A percentile compares a stretch with the other conserved stretches of the same genome.
phyloP scores from a whole-genome alignment of 2,797 vertebrate genomes.

The Pantherophis vulpinus region DNA sequence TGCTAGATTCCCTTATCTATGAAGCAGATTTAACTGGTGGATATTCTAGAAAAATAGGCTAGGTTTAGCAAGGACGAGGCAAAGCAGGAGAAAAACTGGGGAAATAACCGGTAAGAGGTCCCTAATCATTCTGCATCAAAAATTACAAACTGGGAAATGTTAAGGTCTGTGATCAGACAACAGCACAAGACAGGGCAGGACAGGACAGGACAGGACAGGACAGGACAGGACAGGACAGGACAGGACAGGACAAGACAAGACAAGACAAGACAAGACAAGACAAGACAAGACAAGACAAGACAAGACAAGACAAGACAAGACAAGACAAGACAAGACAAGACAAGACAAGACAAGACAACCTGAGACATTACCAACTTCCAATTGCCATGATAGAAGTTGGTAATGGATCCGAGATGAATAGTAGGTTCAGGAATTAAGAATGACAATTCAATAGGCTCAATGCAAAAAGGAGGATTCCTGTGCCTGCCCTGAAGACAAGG shows the following conservation, averaged over 20 bases:
- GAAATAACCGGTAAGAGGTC: not conserved
- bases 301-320: too few species aligned
- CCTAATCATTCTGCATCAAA: not conserved
- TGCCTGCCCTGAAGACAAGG: not conserved
- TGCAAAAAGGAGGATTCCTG: not conserved
- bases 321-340: not conserved
- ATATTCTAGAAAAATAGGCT: conserved; percentile 16
- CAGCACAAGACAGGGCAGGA: too few species aligned
- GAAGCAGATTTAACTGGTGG: conserved; percentile 36
- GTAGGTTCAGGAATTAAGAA: not conserved
- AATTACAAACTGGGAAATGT: not conserved
- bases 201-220: too few species aligned
- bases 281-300: too few species aligned
- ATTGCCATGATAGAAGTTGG: not conserved
- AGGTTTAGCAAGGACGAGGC: not conserved
- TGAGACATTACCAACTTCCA: not conserved
- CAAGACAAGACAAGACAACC: too few species aligned
- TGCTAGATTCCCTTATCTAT: conserved; percentile 43
- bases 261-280: not conserved
- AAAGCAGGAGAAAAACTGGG: not conserved
- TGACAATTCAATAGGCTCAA: too few species aligned
- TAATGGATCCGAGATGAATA: not conserved
- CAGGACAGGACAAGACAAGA: too few species aligned
- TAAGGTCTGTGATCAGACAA: not conserved
- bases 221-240: too few species aligned